These are phyloP conservation scores for Vireo griseus DNA, from an alignment of 2,797 vertebrate species.

Conservation along the genomic window DNA sequence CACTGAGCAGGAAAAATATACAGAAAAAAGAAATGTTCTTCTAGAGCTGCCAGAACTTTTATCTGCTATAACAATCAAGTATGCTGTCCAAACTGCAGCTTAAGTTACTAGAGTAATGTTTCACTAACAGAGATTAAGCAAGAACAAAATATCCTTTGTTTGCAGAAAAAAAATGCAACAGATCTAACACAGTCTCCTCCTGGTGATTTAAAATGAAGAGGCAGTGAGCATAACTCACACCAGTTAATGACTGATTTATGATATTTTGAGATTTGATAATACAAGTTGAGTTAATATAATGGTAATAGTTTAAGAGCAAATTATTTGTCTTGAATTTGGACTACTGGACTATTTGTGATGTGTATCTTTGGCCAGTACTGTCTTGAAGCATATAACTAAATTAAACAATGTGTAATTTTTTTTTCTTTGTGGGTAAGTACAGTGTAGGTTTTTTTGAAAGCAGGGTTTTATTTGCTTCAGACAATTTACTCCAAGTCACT, in stretches of 20 bases:
- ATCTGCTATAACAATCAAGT: constrained; percentile 65
- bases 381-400: neutral
- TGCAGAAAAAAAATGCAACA: neutral
- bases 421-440: neutral
- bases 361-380: neutral
- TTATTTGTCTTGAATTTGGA: neutral
- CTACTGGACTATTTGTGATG: neutral
- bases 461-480: neutral
- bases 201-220: neutral
- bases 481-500: neutral
- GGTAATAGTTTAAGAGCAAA: neutral
- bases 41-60: constrained; percentile 74
- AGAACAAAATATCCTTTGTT: neutral
- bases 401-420: neutral
- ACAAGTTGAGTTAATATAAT: neutral
- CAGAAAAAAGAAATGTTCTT: constrained; percentile 52
- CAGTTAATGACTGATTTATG: neutral
- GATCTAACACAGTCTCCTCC: neutral
- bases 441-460: neutral
- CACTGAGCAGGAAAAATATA: neutral
- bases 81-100: constrained; percentile 33
- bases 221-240: neutral
- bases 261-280: neutral
- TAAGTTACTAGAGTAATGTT: neutral
- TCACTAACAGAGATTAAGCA: neutral